These are phyloP conservation scores for Numida meleagris DNA, from an alignment of 2,113 vertebrate species.

Conservation along the genomic window DNA sequence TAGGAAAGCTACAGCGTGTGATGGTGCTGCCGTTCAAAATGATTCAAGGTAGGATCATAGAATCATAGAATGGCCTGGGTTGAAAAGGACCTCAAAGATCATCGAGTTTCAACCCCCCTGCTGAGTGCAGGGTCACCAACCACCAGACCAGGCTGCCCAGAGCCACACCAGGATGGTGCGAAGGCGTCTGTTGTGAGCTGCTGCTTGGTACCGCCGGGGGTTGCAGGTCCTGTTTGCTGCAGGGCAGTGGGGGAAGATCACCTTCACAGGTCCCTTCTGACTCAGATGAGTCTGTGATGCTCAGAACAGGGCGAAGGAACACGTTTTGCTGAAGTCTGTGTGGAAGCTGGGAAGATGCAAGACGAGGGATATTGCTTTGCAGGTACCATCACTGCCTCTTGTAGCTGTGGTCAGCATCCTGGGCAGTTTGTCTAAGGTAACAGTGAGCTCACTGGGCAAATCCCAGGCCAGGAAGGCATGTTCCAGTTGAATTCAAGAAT, in stretches of 20 bases:
- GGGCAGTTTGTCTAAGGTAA: neutral
- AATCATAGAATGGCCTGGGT: no score
- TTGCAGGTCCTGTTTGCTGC: no score
- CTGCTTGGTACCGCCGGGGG: neutral
- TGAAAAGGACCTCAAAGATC: no score
- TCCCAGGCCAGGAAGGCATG: neutral
- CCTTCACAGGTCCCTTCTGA: neutral
- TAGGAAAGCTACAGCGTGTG: accelerated
- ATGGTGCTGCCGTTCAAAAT: neutral
- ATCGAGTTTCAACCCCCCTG: no score
- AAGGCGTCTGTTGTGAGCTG: neutral
- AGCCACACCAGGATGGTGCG: no score
- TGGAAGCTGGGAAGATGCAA: neutral
- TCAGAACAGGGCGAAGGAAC: neutral
- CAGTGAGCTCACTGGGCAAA: neutral
- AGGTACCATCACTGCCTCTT: no score
- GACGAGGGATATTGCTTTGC: accelerated
- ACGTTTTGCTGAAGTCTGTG: accelerated
- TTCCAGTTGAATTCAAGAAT: neutral
- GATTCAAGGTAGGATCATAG: neutral
- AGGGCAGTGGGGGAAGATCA: no score
- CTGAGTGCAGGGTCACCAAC: no score
- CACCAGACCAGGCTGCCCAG: no score
- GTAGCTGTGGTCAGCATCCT: neutral
- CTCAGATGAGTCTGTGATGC: no score